These are phyloP conservation scores for Sympetrum striolatum DNA, from an alignment of 2,888 invertebrate genomes.

Conservation along the genomic window DNA sequence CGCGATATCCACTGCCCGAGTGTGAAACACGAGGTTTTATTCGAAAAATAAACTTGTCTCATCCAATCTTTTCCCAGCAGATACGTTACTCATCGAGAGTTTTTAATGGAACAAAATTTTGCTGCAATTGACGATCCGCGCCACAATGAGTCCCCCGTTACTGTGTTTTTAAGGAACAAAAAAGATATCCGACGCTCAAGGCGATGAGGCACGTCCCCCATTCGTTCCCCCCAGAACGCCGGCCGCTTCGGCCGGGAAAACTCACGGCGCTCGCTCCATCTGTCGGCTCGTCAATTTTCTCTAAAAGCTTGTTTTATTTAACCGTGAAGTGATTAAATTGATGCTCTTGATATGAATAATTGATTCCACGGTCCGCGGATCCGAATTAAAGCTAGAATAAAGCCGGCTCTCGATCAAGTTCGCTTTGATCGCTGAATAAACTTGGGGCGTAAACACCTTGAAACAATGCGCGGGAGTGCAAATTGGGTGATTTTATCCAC, in stretches of 20 bases:
- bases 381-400: background rate
- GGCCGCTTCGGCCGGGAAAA: background rate
- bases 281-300: background rate
- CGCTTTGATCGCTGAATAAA: background rate
- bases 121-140: background rate
- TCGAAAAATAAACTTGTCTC: background rate
- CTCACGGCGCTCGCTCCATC: background rate
- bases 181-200: background rate
- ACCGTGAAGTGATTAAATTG: background rate
- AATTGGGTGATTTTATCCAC: background rate
- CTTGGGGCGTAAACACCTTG: background rate
- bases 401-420: background rate
- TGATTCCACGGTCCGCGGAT: background rate
- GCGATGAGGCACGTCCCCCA: background rate
- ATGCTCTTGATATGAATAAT: background rate
- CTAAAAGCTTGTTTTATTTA: background rate
- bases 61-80: conserved; percentile 11
- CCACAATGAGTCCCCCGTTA: background rate
- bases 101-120: background rate
- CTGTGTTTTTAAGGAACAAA: background rate
- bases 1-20: background rate
- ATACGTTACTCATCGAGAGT: background rate
- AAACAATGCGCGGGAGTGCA: background rate
- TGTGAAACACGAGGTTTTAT: background rate
- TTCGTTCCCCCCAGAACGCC: background rate